These are phyloP conservation scores for Sturnus vulgaris DNA, from an alignment of 2,113 vertebrate species.

Conservation along the genomic window DNA sequence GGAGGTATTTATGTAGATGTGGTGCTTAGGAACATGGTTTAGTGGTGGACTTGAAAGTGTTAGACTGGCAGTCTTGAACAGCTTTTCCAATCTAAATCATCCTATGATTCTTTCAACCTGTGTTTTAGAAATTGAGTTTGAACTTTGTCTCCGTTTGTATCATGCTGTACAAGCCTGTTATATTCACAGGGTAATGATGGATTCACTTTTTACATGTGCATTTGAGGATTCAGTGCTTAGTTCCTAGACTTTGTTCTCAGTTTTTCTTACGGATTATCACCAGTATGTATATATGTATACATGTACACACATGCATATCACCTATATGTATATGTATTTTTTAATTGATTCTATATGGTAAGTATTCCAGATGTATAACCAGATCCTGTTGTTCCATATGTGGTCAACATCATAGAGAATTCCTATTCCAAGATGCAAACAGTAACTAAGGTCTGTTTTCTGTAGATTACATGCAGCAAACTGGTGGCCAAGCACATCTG, in stretches of 20 bases:
- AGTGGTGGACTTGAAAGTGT: background rate
- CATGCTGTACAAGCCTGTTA: background rate
- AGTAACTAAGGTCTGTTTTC: background rate
- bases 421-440: background rate
- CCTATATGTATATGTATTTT: background rate
- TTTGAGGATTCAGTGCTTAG: background rate
- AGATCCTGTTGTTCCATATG: background rate
- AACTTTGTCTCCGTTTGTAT: background rate
- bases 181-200: fast-evolving
- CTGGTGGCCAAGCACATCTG: conserved; percentile 94
- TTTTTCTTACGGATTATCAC: background rate
- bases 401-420: background rate
- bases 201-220: background rate
- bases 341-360: background rate
- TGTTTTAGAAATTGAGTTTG: background rate
- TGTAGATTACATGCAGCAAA: conserved; percentile 96
- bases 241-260: background rate
- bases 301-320: background rate
- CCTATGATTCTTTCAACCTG: background rate
- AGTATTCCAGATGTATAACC: background rate
- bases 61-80: background rate
- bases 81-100: background rate
- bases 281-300: background rate
- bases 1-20: background rate
- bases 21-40: background rate